A percentile compares a stretch with the other conserved stretches of the same genome.
phyloP scores from a whole-genome alignment of 2,113 vertebrate genomes.

The Pelmatolapia mariae region DNA sequence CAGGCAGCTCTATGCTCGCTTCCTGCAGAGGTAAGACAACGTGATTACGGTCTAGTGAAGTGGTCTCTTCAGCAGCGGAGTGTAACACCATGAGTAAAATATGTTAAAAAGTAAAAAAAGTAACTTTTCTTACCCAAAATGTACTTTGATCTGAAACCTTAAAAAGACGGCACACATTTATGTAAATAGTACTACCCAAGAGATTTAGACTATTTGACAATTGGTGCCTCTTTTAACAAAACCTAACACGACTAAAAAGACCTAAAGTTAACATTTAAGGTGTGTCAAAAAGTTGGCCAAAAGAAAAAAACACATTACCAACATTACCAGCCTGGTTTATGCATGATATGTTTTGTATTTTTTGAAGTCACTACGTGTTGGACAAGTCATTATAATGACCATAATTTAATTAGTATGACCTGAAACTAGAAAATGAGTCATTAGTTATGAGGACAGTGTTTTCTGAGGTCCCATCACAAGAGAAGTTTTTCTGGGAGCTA shows the following conservation, averaged over 20 bases:
- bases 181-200: neutral
- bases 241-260: neutral
- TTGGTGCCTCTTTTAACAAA: neutral
- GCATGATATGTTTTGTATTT: neutral
- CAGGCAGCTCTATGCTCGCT: slow-evolving; percentile 84
- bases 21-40: slow-evolving; percentile 82
- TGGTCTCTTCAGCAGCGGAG: neutral
- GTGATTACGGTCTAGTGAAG: neutral
- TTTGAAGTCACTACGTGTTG: neutral
- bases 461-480: neutral
- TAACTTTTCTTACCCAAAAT: neutral
- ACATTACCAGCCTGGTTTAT: neutral
- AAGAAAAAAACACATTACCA: neutral
- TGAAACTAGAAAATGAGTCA: neutral
- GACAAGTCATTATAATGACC: neutral
- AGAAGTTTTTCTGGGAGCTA: neutral
- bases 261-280: neutral
- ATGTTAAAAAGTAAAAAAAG: neutral
- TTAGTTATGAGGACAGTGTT: neutral
- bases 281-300: neutral
- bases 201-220: neutral
- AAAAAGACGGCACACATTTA: fast-evolving
- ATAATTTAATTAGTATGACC: neutral
- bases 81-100: neutral
- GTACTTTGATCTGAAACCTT: neutral